A percentile compares a stretch with the other conserved stretches of the same genome.
These are phyloP conservation scores for Aphelocoma coerulescens DNA, from an alignment of 2,113 vertebrate genomes.

Conservation along the genomic window DNA sequence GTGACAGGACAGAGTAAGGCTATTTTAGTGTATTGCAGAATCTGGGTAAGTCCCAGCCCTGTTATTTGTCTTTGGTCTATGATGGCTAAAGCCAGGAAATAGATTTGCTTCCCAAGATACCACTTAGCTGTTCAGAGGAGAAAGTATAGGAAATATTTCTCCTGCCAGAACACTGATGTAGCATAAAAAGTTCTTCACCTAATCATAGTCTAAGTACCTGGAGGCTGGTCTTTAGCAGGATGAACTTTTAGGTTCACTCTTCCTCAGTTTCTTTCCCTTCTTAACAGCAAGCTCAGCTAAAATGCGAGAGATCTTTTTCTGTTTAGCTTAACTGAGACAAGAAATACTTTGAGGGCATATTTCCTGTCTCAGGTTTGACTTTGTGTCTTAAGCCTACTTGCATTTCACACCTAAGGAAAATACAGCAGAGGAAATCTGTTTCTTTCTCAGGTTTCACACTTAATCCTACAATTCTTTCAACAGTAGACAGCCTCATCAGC, in stretches of 20 bases:
- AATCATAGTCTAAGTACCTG: neutral
- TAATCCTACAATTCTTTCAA: neutral
- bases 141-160: neutral
- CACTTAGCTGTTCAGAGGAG: neutral
- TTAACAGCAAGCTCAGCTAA: neutral
- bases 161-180: neutral
- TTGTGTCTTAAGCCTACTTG: neutral
- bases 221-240: neutral
- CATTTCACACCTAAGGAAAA: neutral
- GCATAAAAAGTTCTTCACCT: neutral
- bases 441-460: neutral
- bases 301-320: neutral
- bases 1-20: neutral
- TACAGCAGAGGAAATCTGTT: neutral
- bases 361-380: neutral
- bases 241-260: neutral
- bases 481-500: neutral
- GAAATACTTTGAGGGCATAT: neutral
- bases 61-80: neutral
- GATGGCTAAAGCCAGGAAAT: neutral
- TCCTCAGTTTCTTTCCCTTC: neutral
- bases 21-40: neutral
- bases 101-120: neutral
- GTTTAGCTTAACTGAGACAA: neutral
- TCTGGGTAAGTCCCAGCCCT: neutral